Evolutionary conservation across 1,140 invertebrate species (phyloP), one percentile per base, ranked within the genome.

Genomic region (Drosophila albomicans): DNA sequence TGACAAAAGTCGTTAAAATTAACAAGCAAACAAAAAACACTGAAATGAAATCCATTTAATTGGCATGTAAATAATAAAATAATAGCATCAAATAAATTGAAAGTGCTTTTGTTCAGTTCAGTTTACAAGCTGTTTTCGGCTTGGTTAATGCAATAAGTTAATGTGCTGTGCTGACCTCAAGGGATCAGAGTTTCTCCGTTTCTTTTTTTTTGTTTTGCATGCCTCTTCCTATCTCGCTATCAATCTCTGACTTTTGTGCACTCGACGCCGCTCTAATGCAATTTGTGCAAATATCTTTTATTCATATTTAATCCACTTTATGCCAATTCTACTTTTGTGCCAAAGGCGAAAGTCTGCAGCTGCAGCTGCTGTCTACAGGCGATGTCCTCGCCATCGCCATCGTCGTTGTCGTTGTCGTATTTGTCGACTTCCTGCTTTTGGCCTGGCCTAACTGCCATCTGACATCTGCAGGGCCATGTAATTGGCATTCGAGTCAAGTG

Each of bases 401-500:
- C 30, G 11, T 2, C 61, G 72, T 72, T 56, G 70, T 71, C 70
- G 62, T 48, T 32, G 32, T 41, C 51, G 59, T 67, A 54, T 70
- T 70, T 75, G 58, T 49, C 62, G 75, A 57, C 76, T 64, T 57
- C 25, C 72, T 62, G 65, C 65, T 46, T 49, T 25, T 43, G 46
- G 64, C 46, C 38, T 64, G 62, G 49, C 49, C 35, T 58, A 67
- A 58, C 70, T 73, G 63, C 54, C 56, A 54, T 49, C 81, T 89
- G 84, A 78, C 84, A 87, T 75, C 84, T 80, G 73, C 77, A 80
- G 64, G 58, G 52, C 81, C 78, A 77, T 82, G 85, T 89, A 89
- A 89, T 89, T 89, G 85, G 85, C 85, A 89, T 89, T 89, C 81
- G 78, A 89, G 85, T 89, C 85, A 89, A 89, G 85, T 89, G 85